Percentiles rank a stretch among this genome's conserved stretches.
These are phyloP conservation scores for Chloropsis cyanopogon DNA, from an alignment of 2,113 vertebrate genomes.

Conservation along the genomic window DNA sequence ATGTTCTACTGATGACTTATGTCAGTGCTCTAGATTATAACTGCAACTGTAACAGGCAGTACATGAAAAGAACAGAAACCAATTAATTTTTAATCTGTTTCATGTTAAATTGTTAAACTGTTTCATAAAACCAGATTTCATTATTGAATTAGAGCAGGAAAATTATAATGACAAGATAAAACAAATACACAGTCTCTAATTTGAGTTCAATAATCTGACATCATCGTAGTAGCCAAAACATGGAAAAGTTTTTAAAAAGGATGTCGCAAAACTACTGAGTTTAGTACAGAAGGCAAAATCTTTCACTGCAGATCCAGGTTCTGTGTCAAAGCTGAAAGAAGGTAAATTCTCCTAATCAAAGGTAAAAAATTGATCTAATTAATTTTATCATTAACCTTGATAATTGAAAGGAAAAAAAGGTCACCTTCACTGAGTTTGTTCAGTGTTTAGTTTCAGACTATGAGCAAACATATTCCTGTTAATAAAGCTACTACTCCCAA, in stretches of 20 bases:
- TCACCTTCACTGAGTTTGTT: conserved; percentile 61
- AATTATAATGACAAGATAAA: not conserved
- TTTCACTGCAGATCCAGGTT: not conserved
- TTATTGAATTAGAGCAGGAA: not conserved
- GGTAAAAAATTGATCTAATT: conserved; percentile 65
- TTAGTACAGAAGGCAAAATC: not conserved
- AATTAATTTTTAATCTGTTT: not conserved
- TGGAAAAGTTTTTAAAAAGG: not conserved
- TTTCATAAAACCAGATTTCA: not conserved
- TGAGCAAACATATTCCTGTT: conserved; percentile 45
- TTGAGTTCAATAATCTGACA: not conserved
- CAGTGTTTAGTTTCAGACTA: conserved; percentile 56
- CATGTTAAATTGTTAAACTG: not conserved
- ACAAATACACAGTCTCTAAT: not conserved
- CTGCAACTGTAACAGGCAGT: not conserved
- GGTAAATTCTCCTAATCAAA: conserved; percentile 54
- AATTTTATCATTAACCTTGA: conserved; percentile 71
- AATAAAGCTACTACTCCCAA: conserved; percentile 55
- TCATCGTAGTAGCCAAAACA: not conserved
- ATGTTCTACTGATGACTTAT: not conserved
- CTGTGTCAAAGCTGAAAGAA: not conserved
- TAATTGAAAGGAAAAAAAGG: conserved; percentile 58
- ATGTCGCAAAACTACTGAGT: not conserved
- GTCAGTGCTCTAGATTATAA: not conserved
- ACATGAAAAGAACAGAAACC: not conserved